Percentiles rank a stretch among this genome's conserved stretches.
phyloP scores from a whole-genome alignment of 2,888 invertebrate species.

The Sinohyriopsis cumingii region DNA sequence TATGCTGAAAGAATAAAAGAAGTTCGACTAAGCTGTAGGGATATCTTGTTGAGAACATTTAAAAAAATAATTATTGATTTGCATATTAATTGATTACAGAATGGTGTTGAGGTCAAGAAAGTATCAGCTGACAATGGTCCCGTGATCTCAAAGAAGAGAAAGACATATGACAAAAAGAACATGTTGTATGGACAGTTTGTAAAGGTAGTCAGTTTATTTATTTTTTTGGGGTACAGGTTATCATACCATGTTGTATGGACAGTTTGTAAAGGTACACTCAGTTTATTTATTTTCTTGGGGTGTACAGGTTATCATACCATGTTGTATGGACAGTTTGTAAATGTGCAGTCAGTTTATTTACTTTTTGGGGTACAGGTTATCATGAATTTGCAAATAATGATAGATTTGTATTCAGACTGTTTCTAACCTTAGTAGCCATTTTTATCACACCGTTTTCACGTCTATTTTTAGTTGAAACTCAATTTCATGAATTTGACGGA shows the following conservation, averaged over 20 bases:
- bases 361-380: neutral
- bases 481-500: too few relatives aligned
- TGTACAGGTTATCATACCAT: slow-evolving; percentile 1
- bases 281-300: neutral
- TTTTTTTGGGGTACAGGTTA: slow-evolving; percentile 1
- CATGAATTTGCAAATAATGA: too few relatives aligned
- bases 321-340: slow-evolving; percentile 46
- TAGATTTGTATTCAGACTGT: too few relatives aligned
- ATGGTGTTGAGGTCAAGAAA: slow-evolving; percentile 32
- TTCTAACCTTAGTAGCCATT: too few relatives aligned
- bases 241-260: slow-evolving; percentile 35
- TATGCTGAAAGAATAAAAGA: too few relatives aligned
- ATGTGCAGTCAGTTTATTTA: slow-evolving; percentile 20
- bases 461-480: too few relatives aligned
- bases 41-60: too few relatives aligned
- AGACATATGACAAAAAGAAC: slow-evolving; percentile 34
- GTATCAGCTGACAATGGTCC: slow-evolving; percentile 8
- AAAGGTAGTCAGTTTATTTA: slow-evolving; percentile 25
- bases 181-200: slow-evolving; percentile 47
- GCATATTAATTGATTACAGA: slow-evolving; percentile 16
- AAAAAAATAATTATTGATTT: neutral
- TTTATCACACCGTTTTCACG: too few relatives aligned
- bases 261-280: slow-evolving; percentile 41
- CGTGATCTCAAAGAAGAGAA: slow-evolving; percentile 22
- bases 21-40: too few relatives aligned